These are phyloP conservation scores for Cremastinae sp. DNA, from an alignment of 2,888 invertebrate species.

Conservation along the genomic window DNA sequence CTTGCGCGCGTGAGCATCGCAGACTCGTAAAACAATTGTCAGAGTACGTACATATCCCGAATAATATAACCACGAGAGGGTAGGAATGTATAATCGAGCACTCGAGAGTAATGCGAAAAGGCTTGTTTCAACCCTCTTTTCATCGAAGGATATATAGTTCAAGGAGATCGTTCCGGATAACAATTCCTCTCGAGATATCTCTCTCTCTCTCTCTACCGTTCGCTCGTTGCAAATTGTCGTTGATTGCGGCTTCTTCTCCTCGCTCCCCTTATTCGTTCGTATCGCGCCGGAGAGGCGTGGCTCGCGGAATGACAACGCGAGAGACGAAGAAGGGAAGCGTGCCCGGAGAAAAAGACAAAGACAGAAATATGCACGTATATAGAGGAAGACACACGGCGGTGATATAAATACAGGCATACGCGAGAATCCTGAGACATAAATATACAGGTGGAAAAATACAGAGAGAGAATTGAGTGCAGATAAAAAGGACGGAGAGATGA, in stretches of 20 bases:
- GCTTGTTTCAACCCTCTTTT: slow-evolving; percentile 40
- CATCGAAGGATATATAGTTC: slow-evolving; percentile 22
- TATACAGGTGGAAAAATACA: too few relatives aligned
- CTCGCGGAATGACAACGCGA: not conserved
- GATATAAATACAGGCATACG: too few relatives aligned
- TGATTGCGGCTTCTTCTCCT: slow-evolving; percentile 47
- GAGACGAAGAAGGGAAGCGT: too few relatives aligned
- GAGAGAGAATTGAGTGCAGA: too few relatives aligned
- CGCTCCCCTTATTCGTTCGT: slow-evolving; percentile 5
- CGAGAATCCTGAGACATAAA: too few relatives aligned
- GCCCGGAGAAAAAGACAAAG: too few relatives aligned
- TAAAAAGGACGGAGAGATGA: too few relatives aligned
- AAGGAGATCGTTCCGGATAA: slow-evolving; percentile 52
- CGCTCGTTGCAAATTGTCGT: slow-evolving; percentile 58
- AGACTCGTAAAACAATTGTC: slow-evolving; percentile 32
- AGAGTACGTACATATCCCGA: not conserved
- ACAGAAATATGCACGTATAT: not conserved
- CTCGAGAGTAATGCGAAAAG: slow-evolving; percentile 39
- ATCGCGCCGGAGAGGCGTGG: slow-evolving; percentile 24
- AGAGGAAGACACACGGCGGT: not conserved
- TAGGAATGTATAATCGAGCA: slow-evolving; percentile 36
- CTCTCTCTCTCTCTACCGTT: slow-evolving; percentile 45
- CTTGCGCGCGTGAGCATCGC: not conserved
- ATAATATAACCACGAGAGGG: not conserved
- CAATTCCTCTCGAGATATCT: slow-evolving; percentile 46